Conservation (phyloP, 2,888 invertebrate species). For the Plebejus argus region DNA sequence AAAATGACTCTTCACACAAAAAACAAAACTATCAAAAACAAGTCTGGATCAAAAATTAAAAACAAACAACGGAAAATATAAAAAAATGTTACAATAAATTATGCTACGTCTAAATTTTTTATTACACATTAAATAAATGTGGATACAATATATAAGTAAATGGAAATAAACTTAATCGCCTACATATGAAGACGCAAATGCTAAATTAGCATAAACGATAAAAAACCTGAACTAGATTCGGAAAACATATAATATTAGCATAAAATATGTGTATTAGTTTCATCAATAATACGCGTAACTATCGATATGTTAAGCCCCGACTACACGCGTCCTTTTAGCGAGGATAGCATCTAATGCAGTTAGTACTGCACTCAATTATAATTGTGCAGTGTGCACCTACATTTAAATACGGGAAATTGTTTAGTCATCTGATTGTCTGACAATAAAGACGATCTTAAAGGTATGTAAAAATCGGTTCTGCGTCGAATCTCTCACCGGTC, state of each 20-base stretch:
- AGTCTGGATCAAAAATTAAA: neutral
- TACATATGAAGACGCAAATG: conserved; percentile 31
- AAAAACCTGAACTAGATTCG: conserved; percentile 28
- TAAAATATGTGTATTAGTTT: conserved; percentile 29
- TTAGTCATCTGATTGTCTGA: neutral
- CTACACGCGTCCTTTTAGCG: neutral
- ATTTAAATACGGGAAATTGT: neutral
- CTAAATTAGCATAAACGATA: conserved; percentile 30
- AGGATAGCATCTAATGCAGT: neutral
- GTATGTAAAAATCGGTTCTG: neutral
- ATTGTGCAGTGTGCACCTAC: neutral
- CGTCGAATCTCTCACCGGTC: too few relatives aligned
- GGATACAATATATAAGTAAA: conserved; percentile 24
- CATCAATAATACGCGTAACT: conserved; percentile 20
- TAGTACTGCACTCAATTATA: too few relatives aligned
- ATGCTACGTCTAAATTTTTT: conserved; percentile 8
- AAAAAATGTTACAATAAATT: conserved; percentile 18
- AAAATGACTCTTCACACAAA: neutral
- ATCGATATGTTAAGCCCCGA: neutral
- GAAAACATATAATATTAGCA: conserved; percentile 26
- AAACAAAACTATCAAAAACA: neutral
- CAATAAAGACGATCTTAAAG: neutral
- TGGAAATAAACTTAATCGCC: conserved; percentile 30
- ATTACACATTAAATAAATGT: conserved; percentile 30
- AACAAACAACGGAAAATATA: conserved; percentile 8